Base-by-base conservation (phyloP, 2,797 vertebrate genomes). In the Heteromormyrus szaboi region DNA sequence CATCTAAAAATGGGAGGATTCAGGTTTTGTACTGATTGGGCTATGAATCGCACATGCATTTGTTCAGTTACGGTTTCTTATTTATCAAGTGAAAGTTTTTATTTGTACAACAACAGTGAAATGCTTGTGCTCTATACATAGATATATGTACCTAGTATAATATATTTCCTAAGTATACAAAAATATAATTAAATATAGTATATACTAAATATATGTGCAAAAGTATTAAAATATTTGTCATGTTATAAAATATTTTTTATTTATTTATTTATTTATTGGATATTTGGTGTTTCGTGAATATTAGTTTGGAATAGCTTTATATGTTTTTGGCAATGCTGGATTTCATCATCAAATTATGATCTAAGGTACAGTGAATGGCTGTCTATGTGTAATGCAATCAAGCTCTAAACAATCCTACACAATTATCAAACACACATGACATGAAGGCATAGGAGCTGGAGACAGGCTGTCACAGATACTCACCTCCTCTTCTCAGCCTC, bases 401-500 rank as follows among this genome's bases (percentile, higher is more conserved):
- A 79, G 72, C 37, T n/a, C 37, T 44, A 44, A 17, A n/a, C 17
- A 79, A 41, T 44, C 6, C 37, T 19, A 44, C 37, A 17, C 37
- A 44, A 79, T 6, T 9, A 19, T 44, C 17, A 44, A 79, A 37
- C 33, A 41, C 4, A 37, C 33, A 19, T 0, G 7, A 6, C 33
- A 44, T 37, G 33, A 41, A 88, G 14, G 19, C 2, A 1, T 5
- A 25, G 33, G n/a, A 85, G 6, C 14, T 19, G 46, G 17, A 25
- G 33, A 2, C 9, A 7, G 17, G 4, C 4, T 8, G 8, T 11
- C 14, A 46, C 6, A 56, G 22, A 9, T 22, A 96, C 96, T 95
- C 95, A 96, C 96, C 96, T 97, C 90, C 95, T 93, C 90, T 96
- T 96, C 92, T 97, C 96, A 46, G 92, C 92, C 90, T 97, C 96